phyloP scores from a whole-genome alignment of 2,888 invertebrate species.

The Drosophila falleni region DNA sequence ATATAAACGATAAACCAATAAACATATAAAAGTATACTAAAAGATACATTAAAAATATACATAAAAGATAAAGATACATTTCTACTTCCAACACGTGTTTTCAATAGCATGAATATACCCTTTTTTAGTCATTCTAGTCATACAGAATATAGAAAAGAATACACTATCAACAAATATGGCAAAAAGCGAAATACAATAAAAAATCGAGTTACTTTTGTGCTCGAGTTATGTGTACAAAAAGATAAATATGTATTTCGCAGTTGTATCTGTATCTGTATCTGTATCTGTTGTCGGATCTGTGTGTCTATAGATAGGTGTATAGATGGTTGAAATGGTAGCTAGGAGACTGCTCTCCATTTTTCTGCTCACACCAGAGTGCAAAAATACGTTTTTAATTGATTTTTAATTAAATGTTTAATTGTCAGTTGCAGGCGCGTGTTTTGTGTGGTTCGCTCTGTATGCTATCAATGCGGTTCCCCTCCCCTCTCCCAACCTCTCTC shows the following conservation, averaged over 20 bases:
- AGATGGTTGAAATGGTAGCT: neutral
- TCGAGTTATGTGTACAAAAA: slow-evolving; percentile 10
- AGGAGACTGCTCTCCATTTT: neutral
- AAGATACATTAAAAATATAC: neutral
- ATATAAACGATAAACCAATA: no score
- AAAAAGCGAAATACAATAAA: slow-evolving; percentile 12
- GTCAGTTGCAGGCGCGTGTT: slow-evolving; percentile 67
- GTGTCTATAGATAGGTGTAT: neutral
- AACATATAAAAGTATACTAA: neutral
- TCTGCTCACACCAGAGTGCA: slow-evolving; percentile 48
- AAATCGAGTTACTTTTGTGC: slow-evolving; percentile 28
- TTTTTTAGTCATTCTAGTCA: neutral
- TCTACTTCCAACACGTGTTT: no score
- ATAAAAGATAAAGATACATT: no score
- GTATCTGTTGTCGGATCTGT: neutral
- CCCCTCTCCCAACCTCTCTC: neutral
- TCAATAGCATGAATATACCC: neutral
- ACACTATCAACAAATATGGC: slow-evolving; percentile 1
- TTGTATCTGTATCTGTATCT: neutral
- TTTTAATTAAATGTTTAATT: slow-evolving; percentile 78
- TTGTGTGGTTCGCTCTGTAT: slow-evolving; percentile 21
- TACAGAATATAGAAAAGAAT: neutral
- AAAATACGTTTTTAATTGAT: slow-evolving; percentile 73
- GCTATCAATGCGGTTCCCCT: slow-evolving; percentile 5
- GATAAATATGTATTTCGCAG: slow-evolving; percentile 8